Evolutionary conservation across 2,113 vertebrate genomes (phyloP), one percentile per base, ranked within the genome.

Genomic region (Pungitius pungitius): DNA sequence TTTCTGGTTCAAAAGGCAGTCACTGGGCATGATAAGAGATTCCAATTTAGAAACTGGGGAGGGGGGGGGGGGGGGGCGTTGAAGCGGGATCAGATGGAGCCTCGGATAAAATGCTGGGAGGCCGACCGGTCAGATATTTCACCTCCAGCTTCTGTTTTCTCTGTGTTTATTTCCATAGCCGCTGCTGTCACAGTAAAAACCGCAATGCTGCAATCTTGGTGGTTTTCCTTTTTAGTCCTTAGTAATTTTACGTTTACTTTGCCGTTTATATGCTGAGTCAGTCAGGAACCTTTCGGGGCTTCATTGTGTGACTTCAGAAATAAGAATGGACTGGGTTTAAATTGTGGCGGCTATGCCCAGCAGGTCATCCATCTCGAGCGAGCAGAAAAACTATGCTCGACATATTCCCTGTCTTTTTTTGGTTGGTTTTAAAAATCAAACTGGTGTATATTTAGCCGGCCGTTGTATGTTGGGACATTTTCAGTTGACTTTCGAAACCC

Each of bases 81-180:
- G n/a, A 75, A 78, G 76, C 20, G 5, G 78, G 87, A 81, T 90
- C 83, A 85, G 89, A 90, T 87, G 86, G 79, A 69, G 67, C 83
- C 30, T 60, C 24, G 78, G 84, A 87, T 88, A 83, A 66, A 74
- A 43, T 1, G 3, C 71, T 45, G 2, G 51, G 60, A 52, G 77
- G 79, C 82, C 72, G 67, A 27, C 60, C 1, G 33, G 43, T 30
- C 70, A 54, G 70, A 76, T 83, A 40, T 45, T 73, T 73, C 39
- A 78, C 78, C 81, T 65, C 30, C 18, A 20, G 1, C 60, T 54
- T 15, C 3, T 87, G 69, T 88, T 87, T 84, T 74, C 79, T 78
- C 81, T 67, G 49, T 17, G 73, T 72, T 87, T 90, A 88, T 86
- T 90, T 90, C 60, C 69, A 74, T 61, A 43, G 14, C 82, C 22